Conservation (phyloP, 2,888 invertebrate species). For the Diarsia dahlii region DNA sequence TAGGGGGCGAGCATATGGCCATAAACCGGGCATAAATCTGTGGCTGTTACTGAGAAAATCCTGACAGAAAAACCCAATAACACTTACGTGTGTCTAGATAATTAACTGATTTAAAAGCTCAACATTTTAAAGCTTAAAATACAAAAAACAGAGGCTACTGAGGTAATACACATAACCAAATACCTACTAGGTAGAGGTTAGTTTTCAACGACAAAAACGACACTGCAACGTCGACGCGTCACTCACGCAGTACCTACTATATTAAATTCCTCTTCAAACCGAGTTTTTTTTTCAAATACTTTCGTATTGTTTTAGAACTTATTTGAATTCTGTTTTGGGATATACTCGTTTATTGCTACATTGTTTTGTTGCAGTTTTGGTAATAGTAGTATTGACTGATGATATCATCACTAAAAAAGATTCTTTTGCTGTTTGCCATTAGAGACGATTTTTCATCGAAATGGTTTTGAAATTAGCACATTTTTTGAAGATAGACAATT, state of each 20-base stretch:
- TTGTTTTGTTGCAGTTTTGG: not conserved
- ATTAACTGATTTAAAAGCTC: not conserved
- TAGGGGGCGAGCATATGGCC: too few species aligned
- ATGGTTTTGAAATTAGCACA: too few species aligned
- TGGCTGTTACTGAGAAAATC: too few species aligned
- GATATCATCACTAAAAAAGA: too few species aligned
- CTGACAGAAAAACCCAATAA: too few species aligned
- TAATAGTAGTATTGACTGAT: too few species aligned
- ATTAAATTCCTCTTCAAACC: constrained; percentile 48
- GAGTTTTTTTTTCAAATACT: constrained; percentile 29
- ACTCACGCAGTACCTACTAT: constrained; percentile 17
- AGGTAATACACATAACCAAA: not conserved
- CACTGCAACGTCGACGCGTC: constrained; percentile 24
- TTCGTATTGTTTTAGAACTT: constrained; percentile 17
- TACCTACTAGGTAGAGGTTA: not conserved
- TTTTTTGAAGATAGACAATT: too few species aligned
- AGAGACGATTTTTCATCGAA: too few species aligned
- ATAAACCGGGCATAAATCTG: too few species aligned
- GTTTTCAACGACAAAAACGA: not conserved
- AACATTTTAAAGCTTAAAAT: not conserved
- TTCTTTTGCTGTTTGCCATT: too few species aligned
- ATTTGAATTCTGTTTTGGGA: not conserved
- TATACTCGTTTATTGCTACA: not conserved
- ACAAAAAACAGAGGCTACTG: not conserved
- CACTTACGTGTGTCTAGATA: too few species aligned